phyloP scores from a whole-genome alignment of 2,113 vertebrate genomes.

The Rhea americana region DNA sequence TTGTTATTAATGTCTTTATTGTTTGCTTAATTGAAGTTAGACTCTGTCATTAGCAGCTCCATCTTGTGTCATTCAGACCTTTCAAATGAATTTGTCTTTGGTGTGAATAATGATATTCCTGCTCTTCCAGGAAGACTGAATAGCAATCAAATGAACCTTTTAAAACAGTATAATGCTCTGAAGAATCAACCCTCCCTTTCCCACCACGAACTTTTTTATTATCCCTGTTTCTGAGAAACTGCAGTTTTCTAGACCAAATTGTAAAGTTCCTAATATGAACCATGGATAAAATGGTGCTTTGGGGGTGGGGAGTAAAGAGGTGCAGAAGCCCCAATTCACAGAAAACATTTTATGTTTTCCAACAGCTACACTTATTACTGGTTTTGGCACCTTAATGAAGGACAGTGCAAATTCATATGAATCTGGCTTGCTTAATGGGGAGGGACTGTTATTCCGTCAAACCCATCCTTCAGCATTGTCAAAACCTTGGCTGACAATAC shows the following conservation, averaged over 20 bases:
- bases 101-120: not conserved
- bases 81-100: slow-evolving; percentile 30
- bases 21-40: slow-evolving; percentile 32
- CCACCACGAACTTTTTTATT: not conserved
- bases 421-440: not conserved
- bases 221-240: not conserved
- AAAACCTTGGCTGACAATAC: not conserved
- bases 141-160: not conserved
- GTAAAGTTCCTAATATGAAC: not conserved
- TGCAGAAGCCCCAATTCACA: not conserved
- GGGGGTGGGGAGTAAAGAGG: not conserved
- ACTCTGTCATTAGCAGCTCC: slow-evolving; percentile 1
- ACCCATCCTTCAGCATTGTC: not conserved
- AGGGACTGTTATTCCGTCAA: not conserved
- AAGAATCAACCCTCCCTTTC: not conserved
- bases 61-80: not conserved
- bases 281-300: not conserved
- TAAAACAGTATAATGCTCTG: not conserved
- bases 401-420: not conserved
- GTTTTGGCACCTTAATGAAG: not conserved
- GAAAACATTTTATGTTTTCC: not conserved
- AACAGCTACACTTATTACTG: not conserved
- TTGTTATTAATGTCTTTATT: not conserved
- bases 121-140: not conserved
- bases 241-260: not conserved